phyloP scores from a whole-genome alignment of 2,888 invertebrate species.

The Mamestra brassicae region DNA sequence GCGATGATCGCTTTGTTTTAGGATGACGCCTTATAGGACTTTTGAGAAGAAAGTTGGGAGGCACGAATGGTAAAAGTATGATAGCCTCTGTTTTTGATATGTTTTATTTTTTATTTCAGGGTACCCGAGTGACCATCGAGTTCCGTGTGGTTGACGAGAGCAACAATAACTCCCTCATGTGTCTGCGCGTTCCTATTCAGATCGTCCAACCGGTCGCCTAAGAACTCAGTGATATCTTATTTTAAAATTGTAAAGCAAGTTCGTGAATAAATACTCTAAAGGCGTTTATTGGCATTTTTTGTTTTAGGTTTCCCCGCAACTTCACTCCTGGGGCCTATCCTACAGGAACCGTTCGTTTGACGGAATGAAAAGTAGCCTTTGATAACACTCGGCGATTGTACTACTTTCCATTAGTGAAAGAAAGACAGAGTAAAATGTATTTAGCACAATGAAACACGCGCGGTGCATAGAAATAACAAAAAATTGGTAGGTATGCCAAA shows the following conservation, averaged over 20 bases:
- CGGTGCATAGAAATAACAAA: no score
- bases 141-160: conserved; percentile 70
- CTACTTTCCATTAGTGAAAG: no score
- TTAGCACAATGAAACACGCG: no score
- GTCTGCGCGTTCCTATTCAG: conserved; percentile 18
- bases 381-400: no score
- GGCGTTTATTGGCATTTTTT: no score
- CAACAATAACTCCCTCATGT: conserved; percentile 16
- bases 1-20: no score
- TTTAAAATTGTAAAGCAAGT: neutral
- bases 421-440: no score
- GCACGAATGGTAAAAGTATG: no score
- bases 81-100: neutral
- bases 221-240: neutral
- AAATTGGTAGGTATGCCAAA: no score
- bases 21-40: no score
- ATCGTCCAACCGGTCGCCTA: neutral
- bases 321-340: neutral
- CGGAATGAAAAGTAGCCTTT: no score
- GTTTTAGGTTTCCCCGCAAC: neutral
- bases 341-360: neutral
- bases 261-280: neutral
- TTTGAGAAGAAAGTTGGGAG: no score
- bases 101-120: conserved; percentile 56
- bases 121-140: conserved; percentile 65